Conservation (phyloP, 2,113 vertebrate species). For the Sterrhoptilus dennistouni region DNA sequence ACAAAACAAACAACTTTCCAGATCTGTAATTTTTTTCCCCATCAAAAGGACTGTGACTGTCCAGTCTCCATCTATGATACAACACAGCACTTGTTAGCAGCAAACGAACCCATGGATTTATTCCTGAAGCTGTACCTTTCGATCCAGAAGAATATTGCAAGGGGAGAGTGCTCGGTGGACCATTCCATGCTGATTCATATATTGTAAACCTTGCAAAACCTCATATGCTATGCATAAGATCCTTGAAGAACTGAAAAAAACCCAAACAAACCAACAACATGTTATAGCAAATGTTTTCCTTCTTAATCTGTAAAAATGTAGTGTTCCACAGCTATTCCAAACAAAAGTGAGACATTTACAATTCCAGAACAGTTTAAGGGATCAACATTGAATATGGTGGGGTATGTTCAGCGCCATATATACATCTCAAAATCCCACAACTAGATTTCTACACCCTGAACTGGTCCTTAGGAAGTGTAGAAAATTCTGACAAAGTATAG, state of each 20-base stretch:
- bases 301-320: neutral
- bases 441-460: neutral
- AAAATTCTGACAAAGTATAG: neutral
- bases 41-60: neutral
- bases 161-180: slow-evolving; percentile 90
- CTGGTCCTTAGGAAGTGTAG: neutral
- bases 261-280: neutral
- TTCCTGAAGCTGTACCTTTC: slow-evolving; percentile 78
- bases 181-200: slow-evolving; percentile 92
- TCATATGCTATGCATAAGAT: slow-evolving; percentile 89
- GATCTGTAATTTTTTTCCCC: neutral
- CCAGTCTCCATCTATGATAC: neutral
- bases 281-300: neutral
- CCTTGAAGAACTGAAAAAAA: slow-evolving; percentile 74
- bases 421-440: neutral
- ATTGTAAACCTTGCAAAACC: slow-evolving; percentile 89
- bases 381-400: neutral
- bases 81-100: neutral
- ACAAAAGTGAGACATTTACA: neutral
- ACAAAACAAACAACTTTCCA: neutral
- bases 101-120: neutral
- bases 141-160: slow-evolving; percentile 90
- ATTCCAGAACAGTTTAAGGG: neutral
- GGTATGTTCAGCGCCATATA: neutral
- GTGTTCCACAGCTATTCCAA: neutral